phyloP scores from a whole-genome alignment of 2,797 vertebrate species.

The Oryzias sinensis region DNA sequence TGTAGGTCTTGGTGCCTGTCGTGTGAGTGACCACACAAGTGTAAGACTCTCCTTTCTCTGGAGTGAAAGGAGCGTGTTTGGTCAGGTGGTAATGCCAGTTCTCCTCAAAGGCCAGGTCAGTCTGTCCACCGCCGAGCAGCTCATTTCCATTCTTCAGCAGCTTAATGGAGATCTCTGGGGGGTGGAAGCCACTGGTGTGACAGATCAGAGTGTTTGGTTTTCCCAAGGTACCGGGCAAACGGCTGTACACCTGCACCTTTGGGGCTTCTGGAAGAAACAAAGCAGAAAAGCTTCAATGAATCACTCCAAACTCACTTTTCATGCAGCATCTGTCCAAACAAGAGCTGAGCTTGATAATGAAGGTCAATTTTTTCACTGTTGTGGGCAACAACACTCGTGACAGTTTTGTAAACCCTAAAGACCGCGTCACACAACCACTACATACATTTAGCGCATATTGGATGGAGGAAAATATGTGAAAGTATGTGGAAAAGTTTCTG shows the following conservation, averaged over 20 bases:
- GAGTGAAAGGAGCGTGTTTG: constrained; percentile 47
- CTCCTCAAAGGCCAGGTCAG: constrained; percentile 82
- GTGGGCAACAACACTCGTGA: no score
- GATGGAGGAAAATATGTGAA: no score
- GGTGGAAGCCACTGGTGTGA: constrained; percentile 80
- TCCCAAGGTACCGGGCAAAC: neutral
- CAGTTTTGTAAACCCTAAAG: no score
- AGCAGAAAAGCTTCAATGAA: no score
- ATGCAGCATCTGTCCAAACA: no score
- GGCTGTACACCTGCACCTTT: constrained; percentile 79
- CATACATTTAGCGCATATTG: no score
- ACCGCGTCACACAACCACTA: no score
- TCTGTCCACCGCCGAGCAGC: neutral
- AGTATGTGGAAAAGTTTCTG: no score
- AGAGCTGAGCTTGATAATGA: no score
- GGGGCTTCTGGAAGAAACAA: constrained; percentile 56
- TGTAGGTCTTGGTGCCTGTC: accelerated
- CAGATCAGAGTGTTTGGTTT: constrained; percentile 78
- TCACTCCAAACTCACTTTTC: no score
- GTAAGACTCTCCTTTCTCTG: accelerated
- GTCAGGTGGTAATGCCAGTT: constrained; percentile 86
- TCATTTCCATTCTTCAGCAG: constrained; percentile 52
- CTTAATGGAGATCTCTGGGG: constrained; percentile 75
- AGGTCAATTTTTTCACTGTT: no score
- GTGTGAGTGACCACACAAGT: constrained; percentile 73